A percentile compares a stretch with the other conserved stretches of the same genome.
These are phyloP conservation scores for Vipera ursinii DNA, from an alignment of 2,797 vertebrate species.

Conservation along the genomic window DNA sequence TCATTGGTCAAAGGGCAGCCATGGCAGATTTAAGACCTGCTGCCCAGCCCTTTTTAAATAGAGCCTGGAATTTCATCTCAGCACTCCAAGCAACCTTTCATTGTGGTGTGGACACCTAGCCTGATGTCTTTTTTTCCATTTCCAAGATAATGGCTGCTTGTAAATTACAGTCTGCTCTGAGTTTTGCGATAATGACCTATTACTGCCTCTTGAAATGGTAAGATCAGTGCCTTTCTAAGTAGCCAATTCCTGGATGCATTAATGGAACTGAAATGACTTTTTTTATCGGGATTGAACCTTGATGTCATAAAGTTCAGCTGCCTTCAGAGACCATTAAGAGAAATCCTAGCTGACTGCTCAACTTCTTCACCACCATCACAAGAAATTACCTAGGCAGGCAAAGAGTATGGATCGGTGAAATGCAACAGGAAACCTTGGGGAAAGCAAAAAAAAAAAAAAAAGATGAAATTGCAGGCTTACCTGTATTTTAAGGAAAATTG, in stretches of 20 bases:
- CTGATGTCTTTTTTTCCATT: not conserved
- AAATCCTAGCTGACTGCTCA: not conserved
- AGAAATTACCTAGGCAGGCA: not conserved
- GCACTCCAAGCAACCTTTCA: not conserved
- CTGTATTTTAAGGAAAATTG: not conserved
- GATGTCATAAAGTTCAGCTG: not conserved
- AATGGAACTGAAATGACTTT: slow-evolving; percentile 11
- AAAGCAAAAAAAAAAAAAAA: not conserved
- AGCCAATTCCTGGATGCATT: not conserved
- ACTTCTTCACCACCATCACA: not conserved
- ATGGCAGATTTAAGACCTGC: not conserved
- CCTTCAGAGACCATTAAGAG: not conserved
- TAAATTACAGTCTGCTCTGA: not conserved
- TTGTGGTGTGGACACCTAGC: not conserved
- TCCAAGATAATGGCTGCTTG: slow-evolving; percentile 11
- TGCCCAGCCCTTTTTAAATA: not conserved
- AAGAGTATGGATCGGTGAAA: not conserved
- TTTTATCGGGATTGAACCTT: not conserved
- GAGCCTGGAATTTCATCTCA: not conserved
- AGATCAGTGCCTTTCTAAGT: slow-evolving; percentile 27
- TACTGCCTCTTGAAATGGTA: slow-evolving; percentile 27
- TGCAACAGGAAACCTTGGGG: not conserved
- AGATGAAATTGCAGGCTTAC: rapidly evolving
- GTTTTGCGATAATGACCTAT: not conserved
- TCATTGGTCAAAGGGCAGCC: not conserved